Evolutionary conservation across 2,113 vertebrate species (phyloP).

Genomic region (Conger conger): DNA sequence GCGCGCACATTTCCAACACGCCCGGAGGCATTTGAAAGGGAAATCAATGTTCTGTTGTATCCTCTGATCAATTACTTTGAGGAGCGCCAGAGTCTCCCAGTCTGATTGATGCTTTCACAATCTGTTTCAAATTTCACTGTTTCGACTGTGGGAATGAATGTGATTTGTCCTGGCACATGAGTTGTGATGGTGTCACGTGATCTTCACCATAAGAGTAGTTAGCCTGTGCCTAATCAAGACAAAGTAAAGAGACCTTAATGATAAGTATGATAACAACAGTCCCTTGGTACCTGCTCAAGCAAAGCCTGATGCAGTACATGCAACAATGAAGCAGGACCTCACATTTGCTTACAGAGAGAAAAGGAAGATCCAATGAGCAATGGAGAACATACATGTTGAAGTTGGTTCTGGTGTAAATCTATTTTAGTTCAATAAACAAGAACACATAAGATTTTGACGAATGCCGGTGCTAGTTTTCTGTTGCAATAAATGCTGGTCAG

Average conservation of each 20-base stretch:
- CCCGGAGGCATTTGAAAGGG: background rate
- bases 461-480: no score
- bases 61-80: background rate
- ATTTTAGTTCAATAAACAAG: no score
- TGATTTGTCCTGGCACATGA: background rate
- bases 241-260: background rate
- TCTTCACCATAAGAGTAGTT: background rate
- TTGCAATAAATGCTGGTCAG: no score
- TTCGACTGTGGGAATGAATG: background rate
- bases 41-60: background rate
- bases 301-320: background rate
- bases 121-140: background rate
- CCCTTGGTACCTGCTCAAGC: background rate
- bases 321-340: background rate
- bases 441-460: no score
- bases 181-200: background rate
- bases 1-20: background rate
- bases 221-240: background rate
- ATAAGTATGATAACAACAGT: background rate
- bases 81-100: background rate
- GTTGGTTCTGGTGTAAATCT: no score
- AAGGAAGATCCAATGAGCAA: background rate
- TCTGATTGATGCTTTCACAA: background rate
- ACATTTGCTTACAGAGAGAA: background rate
- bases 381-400: no score